Base-by-base conservation (phyloP, 2,797 vertebrate genomes). In the Platalea minor region DNA sequence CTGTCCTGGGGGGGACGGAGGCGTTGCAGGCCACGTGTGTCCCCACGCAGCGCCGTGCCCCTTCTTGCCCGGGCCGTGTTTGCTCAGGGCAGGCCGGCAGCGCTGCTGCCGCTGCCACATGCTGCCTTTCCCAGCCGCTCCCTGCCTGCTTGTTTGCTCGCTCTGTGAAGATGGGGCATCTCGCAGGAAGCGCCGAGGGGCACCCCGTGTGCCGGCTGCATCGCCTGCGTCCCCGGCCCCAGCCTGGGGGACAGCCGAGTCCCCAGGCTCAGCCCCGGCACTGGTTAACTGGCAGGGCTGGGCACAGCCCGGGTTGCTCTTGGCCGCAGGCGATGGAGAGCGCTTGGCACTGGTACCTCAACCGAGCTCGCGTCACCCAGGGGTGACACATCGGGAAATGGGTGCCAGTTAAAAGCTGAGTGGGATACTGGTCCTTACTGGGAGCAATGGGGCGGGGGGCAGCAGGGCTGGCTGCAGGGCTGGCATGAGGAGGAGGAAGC, bases 21-120 rank as follows among this genome's bases (percentile, higher is more conserved):
- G 14, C 1, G 0, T 24, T 11, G 33, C 17, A 2, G 8, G 76
- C 7, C 4, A 3, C 3, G 0, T 4, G 21, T 41, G 70, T 45
- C 35, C 33, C 67, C 43, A 12, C 1, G 2, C 43, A 50, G 53
- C 53, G 2, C 50, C 0, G 0, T 35, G n/a, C 10, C 60, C 69
- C 41, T 7, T 15, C 0, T 35, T 33, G 28, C 67, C 67, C 8
- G 43, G 31, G 20, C 60, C 2, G 0, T 9, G 81, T 80, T 84
- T 88, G 73, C 51, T 29, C 13, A 8, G 83, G 33, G 43, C 23
- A 11, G 54, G 46, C 28, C 7, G 65, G 37, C 26, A 39, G 31
- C 4, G 4, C 57, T 7, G 17, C 31, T 23, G 56, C 60, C 10
- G 24, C 43, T 18, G 53, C 77, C 53, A 78, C 50, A 3, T 78